These are phyloP conservation scores for Caenorhabditis tropicalis DNA, from an alignment of 1,140 invertebrate species.

Conservation along the genomic window DNA sequence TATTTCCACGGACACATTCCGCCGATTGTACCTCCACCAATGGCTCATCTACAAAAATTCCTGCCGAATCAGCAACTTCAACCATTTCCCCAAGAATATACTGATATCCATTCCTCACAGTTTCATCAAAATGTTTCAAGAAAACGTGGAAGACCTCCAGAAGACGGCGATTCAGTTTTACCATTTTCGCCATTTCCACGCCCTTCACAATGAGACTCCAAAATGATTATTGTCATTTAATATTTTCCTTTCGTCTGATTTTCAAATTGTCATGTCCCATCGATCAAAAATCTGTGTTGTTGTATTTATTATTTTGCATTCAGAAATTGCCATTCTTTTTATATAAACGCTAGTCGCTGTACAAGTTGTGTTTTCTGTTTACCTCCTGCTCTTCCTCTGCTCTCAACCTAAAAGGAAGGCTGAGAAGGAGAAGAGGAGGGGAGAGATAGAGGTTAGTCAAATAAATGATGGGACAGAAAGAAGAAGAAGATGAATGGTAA, in stretches of 20 bases:
- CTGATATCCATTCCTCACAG: not conserved
- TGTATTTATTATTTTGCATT: not conserved
- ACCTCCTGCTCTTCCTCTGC: not conserved
- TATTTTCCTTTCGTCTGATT: too few species aligned
- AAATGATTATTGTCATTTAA: too few species aligned
- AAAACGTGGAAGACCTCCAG: not conserved
- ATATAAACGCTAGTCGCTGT: not conserved
- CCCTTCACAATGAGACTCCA: too few species aligned
- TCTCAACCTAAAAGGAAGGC: not conserved
- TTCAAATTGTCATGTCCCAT: too few species aligned
- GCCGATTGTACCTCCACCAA: not conserved
- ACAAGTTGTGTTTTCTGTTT: not conserved
- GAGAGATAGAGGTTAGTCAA: slow-evolving; percentile 25
- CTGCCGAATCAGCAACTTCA: not conserved
- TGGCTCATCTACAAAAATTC: not conserved
- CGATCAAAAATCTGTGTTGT: not conserved
- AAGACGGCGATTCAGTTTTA: too few species aligned
- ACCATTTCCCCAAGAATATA: not conserved
- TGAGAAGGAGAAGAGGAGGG: not conserved
- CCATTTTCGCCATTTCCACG: too few species aligned
- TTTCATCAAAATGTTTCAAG: not conserved
- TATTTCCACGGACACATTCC: too few species aligned
- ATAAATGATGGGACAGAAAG: slow-evolving; percentile 21
- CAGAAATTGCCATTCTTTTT: not conserved
- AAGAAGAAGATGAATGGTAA: slow-evolving; percentile 19